Base-by-base conservation (phyloP, 1,140 invertebrate species). In the Musca domestica region DNA sequence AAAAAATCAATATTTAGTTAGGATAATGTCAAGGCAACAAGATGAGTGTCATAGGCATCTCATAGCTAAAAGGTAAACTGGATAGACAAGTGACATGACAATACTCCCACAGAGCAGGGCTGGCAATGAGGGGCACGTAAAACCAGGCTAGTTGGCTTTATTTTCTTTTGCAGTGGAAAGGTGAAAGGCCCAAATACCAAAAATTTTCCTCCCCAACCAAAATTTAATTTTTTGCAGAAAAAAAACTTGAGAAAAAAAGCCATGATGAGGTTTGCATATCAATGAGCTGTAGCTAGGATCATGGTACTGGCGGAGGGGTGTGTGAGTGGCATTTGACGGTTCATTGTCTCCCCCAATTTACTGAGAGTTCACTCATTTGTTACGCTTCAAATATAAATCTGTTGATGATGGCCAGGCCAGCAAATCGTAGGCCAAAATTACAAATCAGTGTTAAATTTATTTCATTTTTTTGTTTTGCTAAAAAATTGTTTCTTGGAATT, bases 391-490 rank as follows among this genome's bases (percentile, higher is more conserved):
- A 61, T 17, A 34, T 20, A 17, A 61, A 34, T n/a, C 56, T 61
- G 56, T 61, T 61, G 56, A 27, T 61, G 56, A 23, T 22, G 19
- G 7, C 20, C 17, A 52, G 17, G 48, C 9, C 52, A 61, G 20
- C 27, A 34, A 41, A 41, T 15, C 1, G 15, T 56, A 56, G 20
- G 20, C 22, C 52, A 54, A 23, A 52, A 54, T 34, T 19, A 61
- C 27, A 61, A 61, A 61, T 61, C 56, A 61, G 56, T 61, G 56
- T 61, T 61, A 61, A 61, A 61, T 61, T 61, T 61, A 61, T 61
- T 41, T 41, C 27, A 30, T 41, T 41, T 41, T 41, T 41, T 41
- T 12, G 5, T 41, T 41, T 12, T 41, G n/a, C 10, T 41, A 41
- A 41, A 12, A 5, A 41, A 41, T 10, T 41, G 5, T 41, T 41